Conservation (phyloP, 2,113 vertebrate species). For the Forbesichthys agassizii region DNA sequence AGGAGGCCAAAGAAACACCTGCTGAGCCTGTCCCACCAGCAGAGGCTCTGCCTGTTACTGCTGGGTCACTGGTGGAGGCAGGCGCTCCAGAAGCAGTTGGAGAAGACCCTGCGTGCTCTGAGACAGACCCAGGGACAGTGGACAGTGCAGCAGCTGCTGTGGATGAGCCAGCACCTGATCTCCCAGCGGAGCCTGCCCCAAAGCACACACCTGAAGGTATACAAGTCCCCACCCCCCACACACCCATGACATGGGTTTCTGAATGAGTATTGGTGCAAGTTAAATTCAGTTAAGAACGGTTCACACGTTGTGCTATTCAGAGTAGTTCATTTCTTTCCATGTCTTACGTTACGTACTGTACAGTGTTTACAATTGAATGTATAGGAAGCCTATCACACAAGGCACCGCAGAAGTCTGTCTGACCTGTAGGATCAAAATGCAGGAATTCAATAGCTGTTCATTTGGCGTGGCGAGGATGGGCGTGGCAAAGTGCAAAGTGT, state of each 20-base stretch:
- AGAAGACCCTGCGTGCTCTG: constrained; percentile 15
- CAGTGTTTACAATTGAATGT: too few relatives aligned
- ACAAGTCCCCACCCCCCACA: neutral
- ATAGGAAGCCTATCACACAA: too few relatives aligned
- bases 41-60: neutral
- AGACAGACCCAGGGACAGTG: constrained; percentile 3
- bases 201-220: constrained; percentile 48
- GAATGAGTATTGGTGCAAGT: too few relatives aligned
- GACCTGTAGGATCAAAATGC: too few relatives aligned
- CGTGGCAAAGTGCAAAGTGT: too few relatives aligned
- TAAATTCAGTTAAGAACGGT: neutral
- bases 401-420: too few relatives aligned
- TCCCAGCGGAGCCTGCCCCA: constrained; percentile 28
- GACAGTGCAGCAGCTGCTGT: constrained; percentile 18
- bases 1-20: constrained; percentile 8
- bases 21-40: constrained; percentile 4
- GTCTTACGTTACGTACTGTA: too few relatives aligned
- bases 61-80: neutral
- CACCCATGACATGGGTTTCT: too few relatives aligned
- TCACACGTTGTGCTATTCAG: neutral
- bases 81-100: neutral
- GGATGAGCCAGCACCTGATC: constrained; percentile 13
- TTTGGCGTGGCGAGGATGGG: too few relatives aligned
- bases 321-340: too few relatives aligned
- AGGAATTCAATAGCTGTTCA: too few relatives aligned